Conservation (phyloP, 2,888 invertebrate species). For the Ectropis crepuscularia region DNA sequence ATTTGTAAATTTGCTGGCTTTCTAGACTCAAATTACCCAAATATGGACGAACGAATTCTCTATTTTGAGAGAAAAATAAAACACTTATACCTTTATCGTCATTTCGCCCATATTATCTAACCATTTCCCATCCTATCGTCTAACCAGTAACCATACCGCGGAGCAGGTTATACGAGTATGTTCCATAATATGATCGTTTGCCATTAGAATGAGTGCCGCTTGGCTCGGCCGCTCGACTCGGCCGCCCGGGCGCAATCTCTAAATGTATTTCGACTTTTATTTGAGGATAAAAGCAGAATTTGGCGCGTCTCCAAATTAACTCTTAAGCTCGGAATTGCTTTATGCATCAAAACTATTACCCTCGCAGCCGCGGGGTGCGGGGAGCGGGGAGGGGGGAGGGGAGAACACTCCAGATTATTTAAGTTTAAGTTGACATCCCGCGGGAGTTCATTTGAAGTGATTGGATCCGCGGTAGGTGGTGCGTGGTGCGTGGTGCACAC, state of each 20-base stretch:
- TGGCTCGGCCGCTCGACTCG: conserved; percentile 9
- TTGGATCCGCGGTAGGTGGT: no score
- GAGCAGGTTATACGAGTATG: neutral
- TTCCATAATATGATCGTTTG: conserved; percentile 19
- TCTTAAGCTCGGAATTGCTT: conserved; percentile 69
- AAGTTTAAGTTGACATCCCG: no score
- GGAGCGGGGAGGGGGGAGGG: no score
- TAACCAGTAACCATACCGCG: conserved; percentile 1
- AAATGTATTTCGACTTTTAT: conserved; percentile 67
- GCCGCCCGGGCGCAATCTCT: conserved; percentile 39
- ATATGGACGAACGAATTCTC: no score
- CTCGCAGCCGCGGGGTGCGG: conserved; percentile 19
- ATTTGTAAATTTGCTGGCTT: no score
- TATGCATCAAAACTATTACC: conserved; percentile 65
- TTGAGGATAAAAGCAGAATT: conserved; percentile 71
- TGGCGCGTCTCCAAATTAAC: conserved; percentile 79
- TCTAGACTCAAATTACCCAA: no score
- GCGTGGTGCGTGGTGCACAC: no score
- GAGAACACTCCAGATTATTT: no score
- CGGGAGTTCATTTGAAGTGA: no score
- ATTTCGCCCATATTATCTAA: conserved; percentile 1
- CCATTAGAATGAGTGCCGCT: conserved; percentile 27
- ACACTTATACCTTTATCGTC: no score
- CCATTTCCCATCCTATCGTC: neutral
- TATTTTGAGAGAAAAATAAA: no score